Evolutionary conservation across 2,797 vertebrate species (phyloP).

Genomic region (Dipus sagitta): DNA sequence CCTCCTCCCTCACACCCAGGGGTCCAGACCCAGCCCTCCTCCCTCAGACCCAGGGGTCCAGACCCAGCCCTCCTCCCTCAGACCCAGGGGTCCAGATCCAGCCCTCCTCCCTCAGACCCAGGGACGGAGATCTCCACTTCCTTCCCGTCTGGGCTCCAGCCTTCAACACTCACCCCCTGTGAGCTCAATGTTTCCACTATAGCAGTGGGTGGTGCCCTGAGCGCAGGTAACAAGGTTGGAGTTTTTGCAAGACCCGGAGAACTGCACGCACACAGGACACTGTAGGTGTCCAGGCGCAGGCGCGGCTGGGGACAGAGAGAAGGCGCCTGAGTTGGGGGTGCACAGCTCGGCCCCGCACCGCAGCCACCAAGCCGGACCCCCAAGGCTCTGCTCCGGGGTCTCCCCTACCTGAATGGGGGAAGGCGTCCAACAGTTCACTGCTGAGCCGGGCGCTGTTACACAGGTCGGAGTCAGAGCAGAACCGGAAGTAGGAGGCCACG

Average conservation of each 20-base stretch:
- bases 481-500: constrained; percentile 16
- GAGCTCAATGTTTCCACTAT: not conserved
- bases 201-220: not conserved
- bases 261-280: not conserved
- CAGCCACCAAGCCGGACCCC: not conserved
- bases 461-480: constrained; percentile 43
- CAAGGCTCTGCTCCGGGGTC: accelerated
- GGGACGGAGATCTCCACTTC: not conserved
- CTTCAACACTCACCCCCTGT: constrained; percentile 2
- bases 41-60: not conserved
- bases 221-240: not conserved
- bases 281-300: not conserved
- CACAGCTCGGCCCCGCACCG: not conserved
- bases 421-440: constrained; percentile 7
- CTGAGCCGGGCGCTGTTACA: constrained; percentile 41
- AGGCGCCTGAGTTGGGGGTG: not conserved
- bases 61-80: not conserved
- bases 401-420: constrained; percentile 48
- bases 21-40: not conserved
- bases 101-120: too few species aligned
- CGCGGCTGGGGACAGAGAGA: constrained; percentile 24
- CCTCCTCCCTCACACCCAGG: not conserved
- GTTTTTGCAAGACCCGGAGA: not conserved
- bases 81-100: not conserved
- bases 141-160: not conserved